phyloP scores from a whole-genome alignment of 2,113 vertebrate species.

The Oncorhynchus masou region DNA sequence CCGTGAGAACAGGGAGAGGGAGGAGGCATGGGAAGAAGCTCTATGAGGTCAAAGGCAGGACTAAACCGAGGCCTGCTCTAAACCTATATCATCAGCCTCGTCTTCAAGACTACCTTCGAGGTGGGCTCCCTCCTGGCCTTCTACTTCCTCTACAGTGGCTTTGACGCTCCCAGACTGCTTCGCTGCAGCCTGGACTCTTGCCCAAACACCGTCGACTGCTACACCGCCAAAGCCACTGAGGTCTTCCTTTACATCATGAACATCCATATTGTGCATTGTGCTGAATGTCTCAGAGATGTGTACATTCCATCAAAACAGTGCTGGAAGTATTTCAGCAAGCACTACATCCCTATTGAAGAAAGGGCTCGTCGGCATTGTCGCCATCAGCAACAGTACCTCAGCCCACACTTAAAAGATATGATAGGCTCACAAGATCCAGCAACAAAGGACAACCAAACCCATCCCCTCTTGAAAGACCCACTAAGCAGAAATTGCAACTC shows the following conservation, averaged over 20 bases:
- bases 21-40: conserved; percentile 67
- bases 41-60: conserved; percentile 69
- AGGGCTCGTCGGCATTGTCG: background rate
- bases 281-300: conserved; percentile 80
- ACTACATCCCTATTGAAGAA: conserved; percentile 36
- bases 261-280: conserved; percentile 79
- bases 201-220: conserved; percentile 83
- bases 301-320: conserved; percentile 80
- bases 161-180: conserved; percentile 73
- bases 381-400: background rate
- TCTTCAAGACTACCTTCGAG: conserved; percentile 82
- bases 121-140: conserved; percentile 81
- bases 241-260: conserved; percentile 84
- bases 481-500: too few species aligned
- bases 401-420: conserved; percentile 4
- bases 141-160: conserved; percentile 82
- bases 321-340: conserved; percentile 68
- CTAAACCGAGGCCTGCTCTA: conserved; percentile 81
- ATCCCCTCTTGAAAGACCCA: too few species aligned
- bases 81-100: conserved; percentile 81
- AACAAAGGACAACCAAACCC: conserved; percentile 31
- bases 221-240: conserved; percentile 80
- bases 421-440: background rate
- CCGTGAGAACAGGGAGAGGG: conserved; percentile 75
- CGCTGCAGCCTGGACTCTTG: conserved; percentile 80